Percentiles rank a stretch among this genome's conserved stretches.
phyloP scores from a whole-genome alignment of 1,140 invertebrate genomes.

The Drosophila carrolli region DNA sequence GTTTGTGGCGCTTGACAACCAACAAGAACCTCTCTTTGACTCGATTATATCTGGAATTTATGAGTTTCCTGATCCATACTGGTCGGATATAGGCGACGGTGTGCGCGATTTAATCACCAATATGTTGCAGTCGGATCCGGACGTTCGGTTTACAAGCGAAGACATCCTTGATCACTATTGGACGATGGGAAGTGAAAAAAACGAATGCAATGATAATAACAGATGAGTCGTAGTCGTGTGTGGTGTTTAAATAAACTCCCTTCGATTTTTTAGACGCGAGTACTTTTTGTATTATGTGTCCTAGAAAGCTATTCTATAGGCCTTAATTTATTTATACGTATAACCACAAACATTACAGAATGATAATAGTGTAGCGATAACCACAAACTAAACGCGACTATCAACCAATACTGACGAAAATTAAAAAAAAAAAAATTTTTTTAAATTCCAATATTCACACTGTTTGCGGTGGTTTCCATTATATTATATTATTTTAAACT shows the following conservation, averaged over 20 bases:
- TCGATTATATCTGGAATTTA: slow-evolving; percentile 96
- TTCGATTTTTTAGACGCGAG: slow-evolving; percentile 1
- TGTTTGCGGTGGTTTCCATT: neutral
- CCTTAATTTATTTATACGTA: slow-evolving; percentile 71
- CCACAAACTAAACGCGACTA: slow-evolving; percentile 10
- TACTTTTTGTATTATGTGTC: slow-evolving; percentile 70
- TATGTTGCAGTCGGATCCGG: slow-evolving; percentile 95
- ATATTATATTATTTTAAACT: too few relatives aligned
- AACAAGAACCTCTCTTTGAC: slow-evolving; percentile 98
- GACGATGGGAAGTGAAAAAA: slow-evolving; percentile 84
- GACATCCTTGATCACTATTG: slow-evolving; percentile 98
- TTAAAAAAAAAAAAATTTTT: neutral
- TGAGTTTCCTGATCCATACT: slow-evolving; percentile 97
- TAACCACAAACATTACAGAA: slow-evolving; percentile 25
- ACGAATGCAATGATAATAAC: slow-evolving; percentile 39
- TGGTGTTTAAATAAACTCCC: slow-evolving; percentile 22
- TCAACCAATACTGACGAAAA: slow-evolving; percentile 1
- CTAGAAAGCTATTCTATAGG: slow-evolving; percentile 60
- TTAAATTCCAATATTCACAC: slow-evolving; percentile 5
- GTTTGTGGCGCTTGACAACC: slow-evolving; percentile 95
- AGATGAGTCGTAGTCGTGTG: slow-evolving; percentile 63
- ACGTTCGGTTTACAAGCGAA: slow-evolving; percentile 94
- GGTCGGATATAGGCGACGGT: slow-evolving; percentile 94
- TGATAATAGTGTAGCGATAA: slow-evolving; percentile 16
- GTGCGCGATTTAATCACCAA: slow-evolving; percentile 95